Evolutionary conservation across 2,113 vertebrate genomes (phyloP), one percentile per base, ranked within the genome.

Genomic region (Strix aluco): DNA sequence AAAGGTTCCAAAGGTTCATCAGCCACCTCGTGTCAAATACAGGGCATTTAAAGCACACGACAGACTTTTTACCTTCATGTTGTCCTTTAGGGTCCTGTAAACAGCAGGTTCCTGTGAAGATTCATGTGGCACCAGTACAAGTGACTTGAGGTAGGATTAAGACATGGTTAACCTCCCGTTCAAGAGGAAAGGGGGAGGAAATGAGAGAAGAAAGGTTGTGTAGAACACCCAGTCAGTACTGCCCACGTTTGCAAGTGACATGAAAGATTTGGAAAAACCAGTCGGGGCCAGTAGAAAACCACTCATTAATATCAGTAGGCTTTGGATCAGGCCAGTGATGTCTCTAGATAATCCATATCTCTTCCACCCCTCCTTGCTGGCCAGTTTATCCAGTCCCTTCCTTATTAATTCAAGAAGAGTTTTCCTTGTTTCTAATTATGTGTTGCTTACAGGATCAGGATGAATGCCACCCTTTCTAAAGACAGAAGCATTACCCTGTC

Each of bases 361-460:
- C 30, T 51, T 88, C 66, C 62, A 66, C 16, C 5, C 26, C 17
- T 89, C 73, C 84, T 65, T 89, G 38, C 29, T 74, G 34, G 20
- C 14, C 16, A 54, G 21, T 70, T 81, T 66, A 70, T 67, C 46
- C 18, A 22, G 17, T 46, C 9, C 23, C 44, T 81, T 78, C 30
- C 38, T 75, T 70, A 20, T 38, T 62, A 81, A 94, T 62, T 87
- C 34, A 65, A 77, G 8, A 23, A 73, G 12, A 77, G 57, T 36
- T 79, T 92, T 94, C 77, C 58, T 82, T 38, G 20, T 89, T 91
- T 94, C 74, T 96, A 94, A 80, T 89, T 91, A 63, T 47, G 32
- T 2, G 6, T 89, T 85, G 34, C n/a, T 96, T 83, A 61, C 62
- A 95, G 74, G 66, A 81, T 6, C 44, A 67, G 46, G 20, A 23